These are phyloP conservation scores for Pygmarrhopalites habei DNA, from an alignment of 1,140 invertebrate species.

Conservation along the genomic window DNA sequence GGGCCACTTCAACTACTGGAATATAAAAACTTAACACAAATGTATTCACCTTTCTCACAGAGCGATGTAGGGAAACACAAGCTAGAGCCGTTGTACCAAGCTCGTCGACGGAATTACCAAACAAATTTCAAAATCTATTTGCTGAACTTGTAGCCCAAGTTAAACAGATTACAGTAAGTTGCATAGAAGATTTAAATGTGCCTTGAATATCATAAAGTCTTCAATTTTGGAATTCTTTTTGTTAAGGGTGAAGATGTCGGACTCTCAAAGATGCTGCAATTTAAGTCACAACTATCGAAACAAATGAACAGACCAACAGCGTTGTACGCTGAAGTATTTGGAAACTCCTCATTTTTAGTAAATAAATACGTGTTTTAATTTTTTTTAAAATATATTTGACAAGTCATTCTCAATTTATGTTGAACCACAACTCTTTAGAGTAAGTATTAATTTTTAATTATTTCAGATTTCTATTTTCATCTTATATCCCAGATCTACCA, in stretches of 20 bases:
- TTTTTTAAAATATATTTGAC: too few species aligned
- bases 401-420: too few species aligned
- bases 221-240: not conserved
- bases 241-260: not conserved
- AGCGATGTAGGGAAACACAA: not conserved
- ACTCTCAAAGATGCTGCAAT: not conserved
- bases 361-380: too few species aligned
- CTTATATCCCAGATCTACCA: not conserved
- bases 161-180: not conserved
- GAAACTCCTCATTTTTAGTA: not conserved
- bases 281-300: not conserved
- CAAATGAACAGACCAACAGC: not conserved
- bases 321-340: not conserved
- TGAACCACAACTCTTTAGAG: too few species aligned
- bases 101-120: not conserved
- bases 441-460: too few species aligned
- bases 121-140: slow-evolving; percentile 4
- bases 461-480: not conserved
- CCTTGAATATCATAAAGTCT: not conserved
- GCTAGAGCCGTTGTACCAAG: not conserved
- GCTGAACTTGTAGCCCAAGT: not conserved
- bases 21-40: too few species aligned
- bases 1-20: too few species aligned
- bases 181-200: not conserved
- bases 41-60: too few species aligned